These are phyloP conservation scores for Macroglossus sobrinus DNA, from an alignment of 2,113 vertebrate genomes.

Conservation along the genomic window DNA sequence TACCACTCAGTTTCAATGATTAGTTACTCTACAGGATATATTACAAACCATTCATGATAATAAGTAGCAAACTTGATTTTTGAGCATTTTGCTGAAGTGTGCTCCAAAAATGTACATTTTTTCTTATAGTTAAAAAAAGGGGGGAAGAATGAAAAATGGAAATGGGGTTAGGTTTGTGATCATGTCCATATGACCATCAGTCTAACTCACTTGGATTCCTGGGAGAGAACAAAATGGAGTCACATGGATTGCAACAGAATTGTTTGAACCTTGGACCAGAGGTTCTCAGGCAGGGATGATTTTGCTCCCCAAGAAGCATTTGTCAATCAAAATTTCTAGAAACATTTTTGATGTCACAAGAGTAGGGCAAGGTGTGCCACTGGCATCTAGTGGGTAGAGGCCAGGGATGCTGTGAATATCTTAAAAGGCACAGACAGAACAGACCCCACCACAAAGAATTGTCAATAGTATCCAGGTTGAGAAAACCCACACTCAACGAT, in stretches of 20 bases:
- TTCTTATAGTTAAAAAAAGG: not conserved
- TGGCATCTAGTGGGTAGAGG: no score
- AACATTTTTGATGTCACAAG: not conserved
- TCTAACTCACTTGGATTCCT: not conserved
- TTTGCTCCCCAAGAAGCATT: not conserved
- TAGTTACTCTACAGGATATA: fast-evolving
- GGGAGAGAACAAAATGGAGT: not conserved
- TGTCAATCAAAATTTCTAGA: not conserved
- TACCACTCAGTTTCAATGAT: not conserved
- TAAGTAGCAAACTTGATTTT: not conserved
- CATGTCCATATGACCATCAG: not conserved
- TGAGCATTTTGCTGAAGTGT: not conserved
- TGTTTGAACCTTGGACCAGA: not conserved
- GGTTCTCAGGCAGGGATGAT: not conserved
- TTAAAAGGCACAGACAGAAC: no score
- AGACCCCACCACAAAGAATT: not conserved
- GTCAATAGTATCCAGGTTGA: not conserved
- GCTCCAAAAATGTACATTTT: not conserved
- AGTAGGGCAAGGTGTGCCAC: not conserved
- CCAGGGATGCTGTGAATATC: not conserved
- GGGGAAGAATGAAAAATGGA: not conserved
- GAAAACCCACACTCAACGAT: not conserved
- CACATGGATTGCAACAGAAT: fast-evolving
- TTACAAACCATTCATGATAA: not conserved
- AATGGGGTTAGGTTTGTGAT: not conserved